Evolutionary conservation across 1,140 invertebrate species (phyloP).

Genomic region (Helicoverpa zea): DNA sequence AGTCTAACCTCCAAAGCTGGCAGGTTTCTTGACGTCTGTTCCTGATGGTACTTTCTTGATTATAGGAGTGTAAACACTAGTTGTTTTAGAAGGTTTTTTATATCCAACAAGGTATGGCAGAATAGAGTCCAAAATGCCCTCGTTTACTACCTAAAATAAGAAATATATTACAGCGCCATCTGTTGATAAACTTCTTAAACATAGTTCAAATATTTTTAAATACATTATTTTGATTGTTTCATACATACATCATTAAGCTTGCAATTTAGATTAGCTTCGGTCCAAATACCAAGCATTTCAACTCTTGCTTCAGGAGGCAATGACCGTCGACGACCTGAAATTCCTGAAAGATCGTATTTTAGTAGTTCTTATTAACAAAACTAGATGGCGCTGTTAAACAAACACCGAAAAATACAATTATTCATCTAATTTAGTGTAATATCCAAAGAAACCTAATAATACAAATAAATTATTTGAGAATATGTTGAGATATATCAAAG

Average conservation of each 20-base stretch:
- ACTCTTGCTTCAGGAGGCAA: constrained; percentile 72
- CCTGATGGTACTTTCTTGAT: constrained; percentile 85
- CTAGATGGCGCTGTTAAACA: constrained; percentile 43
- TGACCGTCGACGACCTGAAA: constrained; percentile 61
- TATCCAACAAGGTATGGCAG: constrained; percentile 89
- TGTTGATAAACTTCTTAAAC: constrained; percentile 14
- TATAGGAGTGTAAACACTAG: constrained; percentile 85
- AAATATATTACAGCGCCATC: constrained; percentile 55
- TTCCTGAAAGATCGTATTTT: constrained; percentile 56
- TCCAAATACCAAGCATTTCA: constrained; percentile 84
- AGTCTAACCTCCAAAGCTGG: constrained; percentile 82
- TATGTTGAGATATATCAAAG: too few species aligned
- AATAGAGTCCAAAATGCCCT: constrained; percentile 93
- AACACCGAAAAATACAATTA: too few species aligned
- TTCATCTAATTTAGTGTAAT: too few species aligned
- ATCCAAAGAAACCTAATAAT: too few species aligned
- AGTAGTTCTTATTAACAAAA: neutral
- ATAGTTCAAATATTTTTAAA: neutral
- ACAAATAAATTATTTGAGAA: too few species aligned
- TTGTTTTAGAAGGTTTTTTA: constrained; percentile 82
- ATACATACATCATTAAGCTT: constrained; percentile 80
- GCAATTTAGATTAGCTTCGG: constrained; percentile 82
- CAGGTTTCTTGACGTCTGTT: constrained; percentile 81
- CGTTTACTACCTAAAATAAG: constrained; percentile 90
- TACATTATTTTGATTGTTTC: neutral